Conservation (phyloP, 2,113 vertebrate species). For the Mormyrus iriodes region DNA sequence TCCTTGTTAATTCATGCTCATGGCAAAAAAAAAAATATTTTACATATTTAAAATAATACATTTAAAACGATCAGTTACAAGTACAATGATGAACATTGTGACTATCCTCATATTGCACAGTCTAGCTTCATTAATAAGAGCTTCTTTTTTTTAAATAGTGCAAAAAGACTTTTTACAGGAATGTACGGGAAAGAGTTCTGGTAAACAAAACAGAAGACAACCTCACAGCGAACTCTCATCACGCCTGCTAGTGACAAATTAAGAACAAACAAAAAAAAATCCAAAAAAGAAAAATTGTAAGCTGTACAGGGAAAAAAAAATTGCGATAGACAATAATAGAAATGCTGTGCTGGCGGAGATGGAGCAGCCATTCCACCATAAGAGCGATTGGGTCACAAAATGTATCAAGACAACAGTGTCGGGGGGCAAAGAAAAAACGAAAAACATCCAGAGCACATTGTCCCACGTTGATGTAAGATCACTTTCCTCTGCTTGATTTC, state of each 20-base stretch:
- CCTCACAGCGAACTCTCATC: constrained; percentile 65
- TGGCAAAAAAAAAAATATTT: constrained; percentile 85
- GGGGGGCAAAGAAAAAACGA: constrained; percentile 35
- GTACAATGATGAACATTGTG: constrained; percentile 81
- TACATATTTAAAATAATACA: constrained; percentile 94
- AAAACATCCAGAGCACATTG: constrained; percentile 68
- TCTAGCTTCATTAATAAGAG: constrained; percentile 71
- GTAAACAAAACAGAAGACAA: constrained; percentile 59
- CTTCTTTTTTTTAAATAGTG: constrained; percentile 72
- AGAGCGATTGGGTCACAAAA: constrained; percentile 53
- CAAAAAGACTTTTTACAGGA: constrained; percentile 79
- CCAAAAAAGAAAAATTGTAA: constrained; percentile 56
- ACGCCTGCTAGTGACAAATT: constrained; percentile 56
- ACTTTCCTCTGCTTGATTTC: constrained; percentile 42
- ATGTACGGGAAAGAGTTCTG: constrained; percentile 65
- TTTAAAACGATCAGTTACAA: constrained; percentile 83
- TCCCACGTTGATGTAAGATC: constrained; percentile 65
- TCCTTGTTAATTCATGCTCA: constrained; percentile 77
- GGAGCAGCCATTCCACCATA: constrained; percentile 54
- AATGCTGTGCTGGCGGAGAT: constrained; percentile 65
- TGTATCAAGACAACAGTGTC: constrained; percentile 54
- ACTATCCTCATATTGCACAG: constrained; percentile 78
- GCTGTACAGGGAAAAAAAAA: constrained; percentile 74
- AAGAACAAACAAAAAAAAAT: constrained; percentile 25
- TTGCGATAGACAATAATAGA: constrained; percentile 69